Percentiles rank a stretch among this genome's conserved stretches.
These are phyloP conservation scores for Alosa sapidissima DNA, from an alignment of 2,797 vertebrate genomes.

Conservation along the genomic window DNA sequence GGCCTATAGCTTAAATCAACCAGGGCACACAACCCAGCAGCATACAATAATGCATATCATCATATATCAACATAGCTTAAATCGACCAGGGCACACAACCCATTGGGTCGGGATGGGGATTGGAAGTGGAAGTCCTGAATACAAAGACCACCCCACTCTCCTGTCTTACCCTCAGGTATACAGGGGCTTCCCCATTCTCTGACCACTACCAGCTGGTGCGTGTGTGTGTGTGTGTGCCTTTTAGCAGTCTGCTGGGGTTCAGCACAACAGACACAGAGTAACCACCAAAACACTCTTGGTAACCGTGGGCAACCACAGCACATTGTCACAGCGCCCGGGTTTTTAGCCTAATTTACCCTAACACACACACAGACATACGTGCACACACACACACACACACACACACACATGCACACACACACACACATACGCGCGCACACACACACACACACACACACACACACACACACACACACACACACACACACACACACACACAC, in stretches of 20 bases:
- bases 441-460: too few relatives aligned
- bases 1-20: too few relatives aligned
- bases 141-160: too few relatives aligned
- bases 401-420: neutral
- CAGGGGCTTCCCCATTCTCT: neutral
- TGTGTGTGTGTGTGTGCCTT: neutral
- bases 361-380: neutral
- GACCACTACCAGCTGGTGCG: neutral
- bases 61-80: too few relatives aligned
- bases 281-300: neutral
- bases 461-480: too few relatives aligned
- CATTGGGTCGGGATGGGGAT: neutral
- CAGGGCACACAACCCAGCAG: too few relatives aligned
- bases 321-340: neutral
- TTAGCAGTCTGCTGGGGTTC: conserved; percentile 10
- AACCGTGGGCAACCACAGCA: conserved; percentile 2
- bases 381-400: too few relatives aligned
- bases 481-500: neutral
- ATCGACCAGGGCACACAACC: neutral
- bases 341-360: neutral
- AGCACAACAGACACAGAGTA: neutral
- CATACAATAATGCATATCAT: too few relatives aligned
- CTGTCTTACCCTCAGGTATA: neutral
- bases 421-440: too few relatives aligned
- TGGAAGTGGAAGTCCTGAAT: too few relatives aligned